These are phyloP conservation scores for Rhodinocichla rosea DNA, from an alignment of 2,113 vertebrate genomes.

Conservation along the genomic window DNA sequence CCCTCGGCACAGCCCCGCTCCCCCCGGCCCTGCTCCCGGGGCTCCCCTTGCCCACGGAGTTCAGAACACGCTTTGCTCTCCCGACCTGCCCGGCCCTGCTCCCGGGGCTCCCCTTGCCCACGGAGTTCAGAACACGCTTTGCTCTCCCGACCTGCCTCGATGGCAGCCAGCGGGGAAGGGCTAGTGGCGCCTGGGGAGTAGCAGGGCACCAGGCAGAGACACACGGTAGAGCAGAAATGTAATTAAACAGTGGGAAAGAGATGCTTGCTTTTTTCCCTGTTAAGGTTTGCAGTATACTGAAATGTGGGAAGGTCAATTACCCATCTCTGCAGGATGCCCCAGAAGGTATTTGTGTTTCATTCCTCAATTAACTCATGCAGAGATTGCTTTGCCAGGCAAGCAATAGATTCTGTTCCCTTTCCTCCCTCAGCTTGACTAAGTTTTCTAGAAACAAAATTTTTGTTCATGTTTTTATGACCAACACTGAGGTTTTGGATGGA, in stretches of 20 bases:
- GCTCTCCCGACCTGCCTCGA: not conserved
- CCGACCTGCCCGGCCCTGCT: not conserved
- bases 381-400: not conserved
- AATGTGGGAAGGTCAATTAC: slow-evolving; percentile 41
- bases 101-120: fast-evolving
- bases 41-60: too few species aligned
- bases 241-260: slow-evolving; percentile 33
- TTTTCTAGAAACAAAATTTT: slow-evolving; percentile 13
- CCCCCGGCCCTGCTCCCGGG: not conserved
- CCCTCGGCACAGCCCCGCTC: not conserved
- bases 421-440: not conserved
- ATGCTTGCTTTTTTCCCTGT: not conserved
- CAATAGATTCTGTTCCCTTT: not conserved
- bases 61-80: too few species aligned
- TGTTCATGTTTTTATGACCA: not conserved
- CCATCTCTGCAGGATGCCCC: not conserved
- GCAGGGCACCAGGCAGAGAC: not conserved
- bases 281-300: not conserved
- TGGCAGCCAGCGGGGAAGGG: not conserved
- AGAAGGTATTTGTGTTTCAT: not conserved
- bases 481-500: not conserved
- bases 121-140: not conserved
- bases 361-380: slow-evolving; percentile 32
- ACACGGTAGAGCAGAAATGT: not conserved
- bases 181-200: not conserved